Evolutionary conservation across 2,113 vertebrate species (phyloP).

Genomic region (Campylomormyrus numenius): DNA sequence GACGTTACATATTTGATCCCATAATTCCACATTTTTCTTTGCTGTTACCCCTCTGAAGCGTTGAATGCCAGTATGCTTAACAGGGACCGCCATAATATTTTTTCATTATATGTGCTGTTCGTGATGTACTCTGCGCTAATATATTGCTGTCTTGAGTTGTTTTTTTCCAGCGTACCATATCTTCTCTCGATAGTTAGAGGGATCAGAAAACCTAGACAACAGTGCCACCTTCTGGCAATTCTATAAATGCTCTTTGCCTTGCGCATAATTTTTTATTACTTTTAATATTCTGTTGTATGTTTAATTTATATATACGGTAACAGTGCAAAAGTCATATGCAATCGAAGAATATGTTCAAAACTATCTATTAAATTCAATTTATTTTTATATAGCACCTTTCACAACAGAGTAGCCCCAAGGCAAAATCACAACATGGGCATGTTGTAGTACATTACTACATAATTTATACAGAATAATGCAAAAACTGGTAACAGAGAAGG

Average conservation of each 20-base stretch:
- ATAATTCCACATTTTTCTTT: not conserved
- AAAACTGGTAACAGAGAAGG: not conserved
- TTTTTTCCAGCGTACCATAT: not conserved
- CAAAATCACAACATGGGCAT: not conserved
- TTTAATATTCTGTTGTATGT: not conserved
- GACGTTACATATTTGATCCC: not conserved
- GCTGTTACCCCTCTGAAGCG: not conserved
- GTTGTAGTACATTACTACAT: not conserved
- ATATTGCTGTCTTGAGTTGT: not conserved
- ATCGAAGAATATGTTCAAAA: not conserved
- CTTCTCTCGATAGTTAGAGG: not conserved
- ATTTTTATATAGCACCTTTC: not conserved
- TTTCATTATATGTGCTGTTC: not conserved
- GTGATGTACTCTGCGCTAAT: not conserved
- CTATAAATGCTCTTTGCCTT: not conserved
- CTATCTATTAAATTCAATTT: not conserved
- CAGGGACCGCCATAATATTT: not conserved
- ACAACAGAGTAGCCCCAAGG: not conserved
- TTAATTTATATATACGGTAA: not conserved
- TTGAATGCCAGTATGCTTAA: not conserved
- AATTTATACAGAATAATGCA: not conserved
- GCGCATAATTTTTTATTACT: not conserved
- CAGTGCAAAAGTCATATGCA: not conserved
- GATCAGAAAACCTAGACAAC: constrained; percentile 28
- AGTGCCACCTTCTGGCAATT: constrained; percentile 41